Evolutionary conservation across 2,797 vertebrate species (phyloP).

Genomic region (Myripristis murdjan): DNA sequence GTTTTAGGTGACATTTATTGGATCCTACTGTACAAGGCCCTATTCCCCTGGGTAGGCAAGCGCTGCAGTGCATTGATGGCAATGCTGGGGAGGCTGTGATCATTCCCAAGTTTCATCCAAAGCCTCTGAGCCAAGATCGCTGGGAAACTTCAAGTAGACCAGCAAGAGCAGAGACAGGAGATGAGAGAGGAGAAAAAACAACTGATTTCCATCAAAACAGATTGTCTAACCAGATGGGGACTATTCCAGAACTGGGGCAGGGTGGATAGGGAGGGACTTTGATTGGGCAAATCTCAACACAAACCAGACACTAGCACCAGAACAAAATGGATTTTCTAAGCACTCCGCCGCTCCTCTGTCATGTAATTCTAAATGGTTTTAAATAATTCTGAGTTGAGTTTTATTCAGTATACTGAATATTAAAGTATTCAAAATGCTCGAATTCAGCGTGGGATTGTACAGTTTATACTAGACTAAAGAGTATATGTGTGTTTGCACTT

Average conservation of each 20-base stretch:
- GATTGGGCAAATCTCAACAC: slow-evolving; percentile 79
- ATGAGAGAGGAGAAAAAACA: slow-evolving; percentile 75
- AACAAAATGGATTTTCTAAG: slow-evolving; percentile 64
- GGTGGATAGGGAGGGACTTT: slow-evolving; percentile 73
- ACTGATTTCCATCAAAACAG: slow-evolving; percentile 87
- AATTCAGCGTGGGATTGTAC: slow-evolving; percentile 12
- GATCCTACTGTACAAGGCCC: slow-evolving; percentile 41
- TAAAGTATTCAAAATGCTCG: slow-evolving; percentile 24
- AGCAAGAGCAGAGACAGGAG: slow-evolving; percentile 63
- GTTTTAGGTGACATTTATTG: slow-evolving; percentile 52
- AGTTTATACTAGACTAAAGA: slow-evolving; percentile 14
- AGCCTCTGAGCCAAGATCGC: slow-evolving; percentile 67
- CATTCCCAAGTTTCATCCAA: slow-evolving; percentile 75
- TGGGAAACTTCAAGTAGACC: slow-evolving; percentile 77
- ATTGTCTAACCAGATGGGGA: slow-evolving; percentile 89
- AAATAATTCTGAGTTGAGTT: slow-evolving; percentile 67
- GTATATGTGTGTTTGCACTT: slow-evolving; percentile 18
- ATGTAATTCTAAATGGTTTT: slow-evolving; percentile 64
- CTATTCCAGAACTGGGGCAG: slow-evolving; percentile 81
- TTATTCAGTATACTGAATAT: slow-evolving; percentile 41
- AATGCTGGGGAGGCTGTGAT: slow-evolving; percentile 76
- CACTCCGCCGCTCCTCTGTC: slow-evolving; percentile 40
- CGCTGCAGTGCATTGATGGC: slow-evolving; percentile 63
- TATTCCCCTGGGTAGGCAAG: slow-evolving; percentile 53
- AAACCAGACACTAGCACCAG: slow-evolving; percentile 59